Evolutionary conservation across 2,797 vertebrate species (phyloP).

Genomic region (Enteromius anoplus): DNA sequence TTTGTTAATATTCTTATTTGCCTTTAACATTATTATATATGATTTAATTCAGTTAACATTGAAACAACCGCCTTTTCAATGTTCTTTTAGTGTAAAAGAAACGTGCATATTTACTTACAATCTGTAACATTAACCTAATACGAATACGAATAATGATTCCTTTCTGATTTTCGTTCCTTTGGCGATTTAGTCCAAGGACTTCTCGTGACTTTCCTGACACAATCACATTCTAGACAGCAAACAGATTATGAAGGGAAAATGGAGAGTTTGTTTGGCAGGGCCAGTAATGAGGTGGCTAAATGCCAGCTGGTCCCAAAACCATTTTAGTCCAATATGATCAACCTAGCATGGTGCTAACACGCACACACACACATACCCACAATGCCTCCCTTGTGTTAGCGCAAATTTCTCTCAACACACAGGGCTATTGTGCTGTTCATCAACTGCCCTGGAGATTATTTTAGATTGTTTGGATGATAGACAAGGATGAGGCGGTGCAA

Average conservation of each 20-base stretch:
- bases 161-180: slow-evolving; percentile 9
- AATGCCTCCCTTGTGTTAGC: slow-evolving; percentile 59
- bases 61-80: neutral
- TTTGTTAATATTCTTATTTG: neutral
- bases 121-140: slow-evolving; percentile 6
- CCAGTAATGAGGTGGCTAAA: slow-evolving; percentile 71
- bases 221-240: slow-evolving; percentile 42
- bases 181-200: slow-evolving; percentile 28
- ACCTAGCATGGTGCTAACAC: slow-evolving; percentile 62
- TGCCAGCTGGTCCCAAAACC: slow-evolving; percentile 62
- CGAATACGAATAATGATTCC: neutral
- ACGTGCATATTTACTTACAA: neutral
- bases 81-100: neutral
- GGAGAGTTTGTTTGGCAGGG: slow-evolving; percentile 49
- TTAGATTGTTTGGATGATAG: slow-evolving; percentile 27
- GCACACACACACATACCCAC: slow-evolving; percentile 52
- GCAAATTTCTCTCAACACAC: slow-evolving; percentile 39
- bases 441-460: slow-evolving; percentile 43
- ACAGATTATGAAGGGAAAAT: slow-evolving; percentile 49
- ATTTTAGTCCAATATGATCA: slow-evolving; percentile 65
- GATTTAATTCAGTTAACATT: neutral
- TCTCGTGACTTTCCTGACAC: slow-evolving; percentile 34
- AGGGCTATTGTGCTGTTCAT: slow-evolving; percentile 44
- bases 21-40: neutral
- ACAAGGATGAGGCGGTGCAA: slow-evolving; percentile 35